phyloP scores from a whole-genome alignment of 2,888 invertebrate genomes.

The Nomada fucata region DNA sequence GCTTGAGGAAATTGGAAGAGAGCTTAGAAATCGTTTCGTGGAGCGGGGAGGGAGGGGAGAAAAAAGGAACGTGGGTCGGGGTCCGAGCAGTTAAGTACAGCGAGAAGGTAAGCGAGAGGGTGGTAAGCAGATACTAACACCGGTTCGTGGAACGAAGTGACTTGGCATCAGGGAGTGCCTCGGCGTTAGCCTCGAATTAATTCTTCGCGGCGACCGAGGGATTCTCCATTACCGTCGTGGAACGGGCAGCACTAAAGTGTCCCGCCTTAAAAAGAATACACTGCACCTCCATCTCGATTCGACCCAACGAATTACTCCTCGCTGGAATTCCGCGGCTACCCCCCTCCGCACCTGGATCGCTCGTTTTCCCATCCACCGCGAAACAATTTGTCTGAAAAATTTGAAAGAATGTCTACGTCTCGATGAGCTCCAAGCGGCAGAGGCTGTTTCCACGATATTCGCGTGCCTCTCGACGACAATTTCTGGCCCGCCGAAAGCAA shows the following conservation, averaged over 20 bases:
- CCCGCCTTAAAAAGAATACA: conserved; percentile 70
- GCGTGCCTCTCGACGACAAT: conserved; percentile 4
- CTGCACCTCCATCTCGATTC: conserved; percentile 56
- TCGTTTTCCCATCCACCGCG: conserved; percentile 41
- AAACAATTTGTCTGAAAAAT: conserved; percentile 62
- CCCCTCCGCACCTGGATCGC: background rate
- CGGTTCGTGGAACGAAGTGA: conserved; percentile 55
- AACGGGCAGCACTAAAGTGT: conserved; percentile 70
- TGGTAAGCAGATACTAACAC: conserved; percentile 66
- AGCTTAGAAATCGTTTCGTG: conserved; percentile 62
- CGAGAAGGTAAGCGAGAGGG: conserved; percentile 60
- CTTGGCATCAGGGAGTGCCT: conserved; percentile 69
- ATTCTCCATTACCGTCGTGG: conserved; percentile 69
- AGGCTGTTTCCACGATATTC: conserved; percentile 14
- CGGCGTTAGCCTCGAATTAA: conserved; percentile 73
- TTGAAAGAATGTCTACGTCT: conserved; percentile 40
- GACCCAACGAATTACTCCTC: conserved; percentile 58
- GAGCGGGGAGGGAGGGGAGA: background rate
- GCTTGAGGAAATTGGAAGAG: conserved; percentile 48
- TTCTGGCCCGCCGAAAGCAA: conserved; percentile 11
- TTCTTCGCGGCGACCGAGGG: conserved; percentile 61
- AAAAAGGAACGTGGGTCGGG: background rate
- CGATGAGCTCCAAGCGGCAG: background rate
- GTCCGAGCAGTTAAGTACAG: conserved; percentile 42
- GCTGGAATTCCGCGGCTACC: conserved; percentile 2